Evolutionary conservation across 2,888 invertebrate species (phyloP).

Genomic region (Scaptomyza cyrtandrae): DNA sequence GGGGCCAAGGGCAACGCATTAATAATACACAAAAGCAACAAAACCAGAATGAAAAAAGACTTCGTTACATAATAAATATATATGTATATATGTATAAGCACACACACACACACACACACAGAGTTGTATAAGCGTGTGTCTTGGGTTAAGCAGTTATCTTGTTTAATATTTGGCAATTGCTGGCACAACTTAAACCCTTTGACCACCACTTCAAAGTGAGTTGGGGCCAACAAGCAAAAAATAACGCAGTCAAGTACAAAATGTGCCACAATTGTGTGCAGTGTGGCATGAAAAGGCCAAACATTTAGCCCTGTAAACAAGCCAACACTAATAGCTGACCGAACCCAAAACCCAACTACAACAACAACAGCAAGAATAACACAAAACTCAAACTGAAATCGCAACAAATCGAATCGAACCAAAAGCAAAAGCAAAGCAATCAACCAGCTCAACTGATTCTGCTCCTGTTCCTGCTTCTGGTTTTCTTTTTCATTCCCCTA

Average conservation of each 20-base stretch:
- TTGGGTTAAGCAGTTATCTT: conserved; percentile 47
- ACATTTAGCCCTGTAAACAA: conserved; percentile 70
- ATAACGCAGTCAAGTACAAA: conserved; percentile 67
- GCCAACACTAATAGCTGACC: conserved; percentile 68
- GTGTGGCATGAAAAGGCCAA: conserved; percentile 74
- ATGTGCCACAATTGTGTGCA: conserved; percentile 78
- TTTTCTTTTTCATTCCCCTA: background rate
- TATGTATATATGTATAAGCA: background rate
- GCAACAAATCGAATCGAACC: conserved; percentile 29
- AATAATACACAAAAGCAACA: conserved; percentile 58
- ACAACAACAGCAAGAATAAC: conserved; percentile 9
- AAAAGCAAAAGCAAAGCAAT: conserved; percentile 62
- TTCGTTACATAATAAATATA: background rate
- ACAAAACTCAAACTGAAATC: conserved; percentile 17
- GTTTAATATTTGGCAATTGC: conserved; percentile 53
- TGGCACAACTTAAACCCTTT: conserved; percentile 38
- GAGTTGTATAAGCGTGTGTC: background rate
- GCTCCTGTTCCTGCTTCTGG: background rate
- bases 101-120: background rate
- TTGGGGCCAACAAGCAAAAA: background rate
- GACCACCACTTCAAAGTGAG: conserved; percentile 56
- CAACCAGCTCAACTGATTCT: conserved; percentile 50
- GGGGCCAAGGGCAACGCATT: conserved; percentile 56
- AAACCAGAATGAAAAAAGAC: background rate
- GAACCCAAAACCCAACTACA: conserved; percentile 11